Conservation (phyloP, 2,113 vertebrate genomes). For the Tapirus terrestris region DNA sequence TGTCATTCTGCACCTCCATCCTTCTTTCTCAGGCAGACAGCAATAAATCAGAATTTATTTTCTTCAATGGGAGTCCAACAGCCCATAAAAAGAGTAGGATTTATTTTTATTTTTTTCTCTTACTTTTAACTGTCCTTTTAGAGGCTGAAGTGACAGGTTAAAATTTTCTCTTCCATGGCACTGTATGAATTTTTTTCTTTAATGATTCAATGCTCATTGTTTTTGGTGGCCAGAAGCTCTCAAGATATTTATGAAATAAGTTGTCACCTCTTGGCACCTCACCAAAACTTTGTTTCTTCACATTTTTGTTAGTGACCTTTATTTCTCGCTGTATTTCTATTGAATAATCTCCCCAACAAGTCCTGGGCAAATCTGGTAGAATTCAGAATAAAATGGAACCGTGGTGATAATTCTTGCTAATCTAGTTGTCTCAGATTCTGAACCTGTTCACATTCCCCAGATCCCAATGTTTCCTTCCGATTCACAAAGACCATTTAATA, state of each 20-base stretch:
- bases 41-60: slow-evolving; percentile 51
- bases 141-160: slow-evolving; percentile 13
- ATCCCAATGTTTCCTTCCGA: background rate
- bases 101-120: background rate
- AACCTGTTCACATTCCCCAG: background rate
- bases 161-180: background rate
- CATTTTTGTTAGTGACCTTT: background rate
- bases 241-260: slow-evolving; percentile 52
- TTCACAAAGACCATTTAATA: background rate
- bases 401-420: background rate
- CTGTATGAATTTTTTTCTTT: background rate
- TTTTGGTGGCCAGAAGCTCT: background rate
- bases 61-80: background rate
- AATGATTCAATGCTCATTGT: background rate
- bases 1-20: background rate
- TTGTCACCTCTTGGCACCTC: background rate
- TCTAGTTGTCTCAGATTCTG: background rate
- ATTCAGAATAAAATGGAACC: background rate
- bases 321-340: background rate
- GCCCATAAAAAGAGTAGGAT: background rate
- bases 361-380: background rate
- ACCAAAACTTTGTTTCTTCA: background rate
- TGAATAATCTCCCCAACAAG: background rate
- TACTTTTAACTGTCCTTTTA: slow-evolving; percentile 19
- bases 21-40: background rate